A percentile compares a stretch with the other conserved stretches of the same genome.
These are phyloP conservation scores for Augochlora pura DNA, from an alignment of 1,140 invertebrate genomes.

Conservation along the genomic window DNA sequence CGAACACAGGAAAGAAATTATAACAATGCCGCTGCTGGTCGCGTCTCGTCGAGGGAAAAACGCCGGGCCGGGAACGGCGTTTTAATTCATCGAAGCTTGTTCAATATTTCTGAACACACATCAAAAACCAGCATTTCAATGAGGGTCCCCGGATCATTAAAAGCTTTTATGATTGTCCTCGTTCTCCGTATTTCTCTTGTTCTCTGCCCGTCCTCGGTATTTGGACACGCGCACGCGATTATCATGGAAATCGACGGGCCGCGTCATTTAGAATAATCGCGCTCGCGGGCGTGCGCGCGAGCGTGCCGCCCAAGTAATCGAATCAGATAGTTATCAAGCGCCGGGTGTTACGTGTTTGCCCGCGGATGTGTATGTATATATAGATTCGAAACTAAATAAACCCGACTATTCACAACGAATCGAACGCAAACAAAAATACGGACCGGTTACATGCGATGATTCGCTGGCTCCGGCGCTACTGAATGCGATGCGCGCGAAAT, in stretches of 20 bases:
- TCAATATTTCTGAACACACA: neutral
- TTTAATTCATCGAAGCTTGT: neutral
- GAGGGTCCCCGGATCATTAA: neutral
- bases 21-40: neutral
- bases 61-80: neutral
- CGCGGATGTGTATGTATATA: neutral
- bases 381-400: conserved; percentile 6
- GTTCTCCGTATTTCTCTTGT: neutral
- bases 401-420: conserved; percentile 3
- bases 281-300: conserved; percentile 1
- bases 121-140: conserved; percentile 9
- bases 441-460: neutral
- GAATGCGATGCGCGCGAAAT: neutral
- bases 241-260: neutral
- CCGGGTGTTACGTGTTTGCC: conserved; percentile 9
- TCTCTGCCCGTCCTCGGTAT: neutral
- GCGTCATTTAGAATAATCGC: conserved; percentile 20
- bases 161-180: neutral
- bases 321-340: conserved; percentile 26
- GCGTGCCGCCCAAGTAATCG: neutral
- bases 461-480: conserved; percentile 6
- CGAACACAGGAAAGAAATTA: neutral
- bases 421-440: conserved; percentile 15
- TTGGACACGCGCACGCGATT: neutral
- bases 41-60: too few species aligned